phyloP scores from a whole-genome alignment of 2,888 invertebrate species.

The Tachina grossa region DNA sequence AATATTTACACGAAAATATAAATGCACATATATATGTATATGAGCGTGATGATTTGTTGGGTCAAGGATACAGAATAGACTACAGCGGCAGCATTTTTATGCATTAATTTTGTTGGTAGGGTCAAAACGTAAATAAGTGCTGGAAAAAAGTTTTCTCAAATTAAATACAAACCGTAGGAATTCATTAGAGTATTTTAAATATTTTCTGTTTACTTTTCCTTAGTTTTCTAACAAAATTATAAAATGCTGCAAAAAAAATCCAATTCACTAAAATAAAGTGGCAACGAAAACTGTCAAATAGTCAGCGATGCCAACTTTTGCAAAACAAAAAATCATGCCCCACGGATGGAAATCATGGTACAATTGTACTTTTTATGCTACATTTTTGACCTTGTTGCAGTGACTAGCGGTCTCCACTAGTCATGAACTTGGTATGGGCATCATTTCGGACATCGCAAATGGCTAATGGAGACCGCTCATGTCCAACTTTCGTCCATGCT shows the following conservation, averaged over 20 bases:
- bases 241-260: slow-evolving; percentile 35
- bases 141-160: slow-evolving; percentile 47
- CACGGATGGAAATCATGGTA: too few species aligned
- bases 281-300: slow-evolving; percentile 5
- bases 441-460: too few species aligned
- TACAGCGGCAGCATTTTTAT: slow-evolving; percentile 64
- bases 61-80: slow-evolving; percentile 43
- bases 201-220: slow-evolving; percentile 36
- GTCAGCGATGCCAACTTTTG: neutral
- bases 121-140: slow-evolving; percentile 65
- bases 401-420: too few species aligned
- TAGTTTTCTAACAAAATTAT: slow-evolving; percentile 35
- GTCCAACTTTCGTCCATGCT: too few species aligned
- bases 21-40: neutral
- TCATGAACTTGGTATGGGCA: too few species aligned
- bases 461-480: too few species aligned
- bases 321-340: too few species aligned
- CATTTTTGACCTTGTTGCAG: too few species aligned
- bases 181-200: slow-evolving; percentile 62
- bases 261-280: slow-evolving; percentile 2
- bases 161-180: slow-evolving; percentile 69
- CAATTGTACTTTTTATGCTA: too few species aligned
- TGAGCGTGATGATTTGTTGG: slow-evolving; percentile 41
- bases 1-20: slow-evolving; percentile 62
- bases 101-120: slow-evolving; percentile 60